These are phyloP conservation scores for Musca domestica DNA, from an alignment of 1,140 invertebrate species.

Conservation along the genomic window DNA sequence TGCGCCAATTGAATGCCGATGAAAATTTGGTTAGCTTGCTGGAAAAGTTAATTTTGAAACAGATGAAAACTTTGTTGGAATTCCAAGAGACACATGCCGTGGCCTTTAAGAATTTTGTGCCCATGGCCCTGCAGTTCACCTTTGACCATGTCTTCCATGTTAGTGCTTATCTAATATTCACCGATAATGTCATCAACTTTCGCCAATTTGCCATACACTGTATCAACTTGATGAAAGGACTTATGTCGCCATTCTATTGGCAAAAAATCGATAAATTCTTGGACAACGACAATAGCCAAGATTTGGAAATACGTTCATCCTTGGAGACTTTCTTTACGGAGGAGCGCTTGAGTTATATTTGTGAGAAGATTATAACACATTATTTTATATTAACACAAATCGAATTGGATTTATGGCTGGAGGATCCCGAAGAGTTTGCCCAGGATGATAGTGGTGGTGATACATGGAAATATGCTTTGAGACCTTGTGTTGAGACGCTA, in stretches of 20 bases:
- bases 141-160: constrained; percentile 84
- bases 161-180: constrained; percentile 52
- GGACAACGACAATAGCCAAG: constrained; percentile 36
- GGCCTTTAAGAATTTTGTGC: constrained; percentile 76
- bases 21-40: constrained; percentile 59
- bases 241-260: constrained; percentile 63
- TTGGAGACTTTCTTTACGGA: constrained; percentile 70
- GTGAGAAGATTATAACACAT: constrained; percentile 77
- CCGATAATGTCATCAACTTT: constrained; percentile 68
- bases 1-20: constrained; percentile 30
- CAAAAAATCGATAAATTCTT: constrained; percentile 43
- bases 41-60: constrained; percentile 78
- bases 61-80: constrained; percentile 75
- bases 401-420: constrained; percentile 86
- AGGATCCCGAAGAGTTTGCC: constrained; percentile 85
- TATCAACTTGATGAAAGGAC: constrained; percentile 82
- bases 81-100: constrained; percentile 74
- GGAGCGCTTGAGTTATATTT: constrained; percentile 73
- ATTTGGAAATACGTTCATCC: constrained; percentile 53
- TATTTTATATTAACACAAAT: constrained; percentile 83
- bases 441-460: constrained; percentile 80
- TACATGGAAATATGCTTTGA: constrained; percentile 86
- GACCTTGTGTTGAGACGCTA: constrained; percentile 84
- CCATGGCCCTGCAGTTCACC: constrained; percentile 75
- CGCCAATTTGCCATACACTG: constrained; percentile 85